Conservation (phyloP, 2,888 invertebrate species). For the Cantharis lateralis region DNA sequence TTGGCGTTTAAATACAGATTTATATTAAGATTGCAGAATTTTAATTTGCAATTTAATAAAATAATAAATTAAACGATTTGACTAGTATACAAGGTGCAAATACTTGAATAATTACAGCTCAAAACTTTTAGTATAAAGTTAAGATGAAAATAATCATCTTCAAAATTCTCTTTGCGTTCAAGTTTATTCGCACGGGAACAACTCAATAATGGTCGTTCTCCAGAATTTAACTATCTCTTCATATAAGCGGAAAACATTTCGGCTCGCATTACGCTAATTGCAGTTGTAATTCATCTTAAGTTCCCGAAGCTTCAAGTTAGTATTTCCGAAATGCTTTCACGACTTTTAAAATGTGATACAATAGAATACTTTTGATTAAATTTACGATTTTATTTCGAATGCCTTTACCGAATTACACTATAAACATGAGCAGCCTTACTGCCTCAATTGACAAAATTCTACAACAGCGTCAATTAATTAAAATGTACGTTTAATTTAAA, state of each 20-base stretch:
- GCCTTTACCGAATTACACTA: not conserved
- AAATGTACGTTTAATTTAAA: not conserved
- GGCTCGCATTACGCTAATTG: slow-evolving; percentile 18
- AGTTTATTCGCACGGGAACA: slow-evolving; percentile 19
- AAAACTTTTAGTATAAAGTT: not conserved
- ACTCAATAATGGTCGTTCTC: slow-evolving; percentile 22
- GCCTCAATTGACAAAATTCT: not conserved
- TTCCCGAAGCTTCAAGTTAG: slow-evolving; percentile 9
- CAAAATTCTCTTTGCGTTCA: slow-evolving; percentile 11
- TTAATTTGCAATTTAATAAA: not conserved
- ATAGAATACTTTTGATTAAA: slow-evolving; percentile 1
- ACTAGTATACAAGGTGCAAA: not conserved
- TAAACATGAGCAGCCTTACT: not conserved
- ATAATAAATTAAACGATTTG: not conserved
- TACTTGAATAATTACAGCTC: not conserved
- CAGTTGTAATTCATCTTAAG: slow-evolving; percentile 19
- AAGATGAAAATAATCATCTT: not conserved
- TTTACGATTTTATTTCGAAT: not conserved
- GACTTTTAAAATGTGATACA: slow-evolving; percentile 11
- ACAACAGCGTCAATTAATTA: not conserved
- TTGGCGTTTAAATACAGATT: not conserved
- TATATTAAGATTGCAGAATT: not conserved
- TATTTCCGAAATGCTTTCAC: slow-evolving; percentile 14
- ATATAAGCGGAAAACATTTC: slow-evolving; percentile 16
- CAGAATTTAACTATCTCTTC: slow-evolving; percentile 17